phyloP scores from a whole-genome alignment of 2,888 invertebrate genomes.

The Dicyrtoma fusca region DNA sequence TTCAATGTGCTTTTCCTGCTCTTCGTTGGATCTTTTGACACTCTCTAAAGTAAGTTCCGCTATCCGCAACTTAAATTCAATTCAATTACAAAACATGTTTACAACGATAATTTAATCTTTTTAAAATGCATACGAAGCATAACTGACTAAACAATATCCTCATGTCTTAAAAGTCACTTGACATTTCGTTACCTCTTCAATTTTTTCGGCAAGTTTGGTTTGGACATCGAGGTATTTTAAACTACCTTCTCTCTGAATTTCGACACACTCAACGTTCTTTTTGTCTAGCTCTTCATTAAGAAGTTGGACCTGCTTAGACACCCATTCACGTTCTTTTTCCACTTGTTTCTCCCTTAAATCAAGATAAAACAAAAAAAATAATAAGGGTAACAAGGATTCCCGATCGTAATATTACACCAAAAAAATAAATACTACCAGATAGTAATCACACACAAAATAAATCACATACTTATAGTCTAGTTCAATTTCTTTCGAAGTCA shows the following conservation, averaged over 20 bases:
- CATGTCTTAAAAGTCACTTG: neutral
- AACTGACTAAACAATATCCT: neutral
- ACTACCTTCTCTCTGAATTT: constrained; percentile 74
- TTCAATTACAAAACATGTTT: neutral
- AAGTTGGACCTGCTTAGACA: constrained; percentile 77
- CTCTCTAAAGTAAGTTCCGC: constrained; percentile 71
- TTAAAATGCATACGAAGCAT: neutral
- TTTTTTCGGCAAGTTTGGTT: constrained; percentile 75
- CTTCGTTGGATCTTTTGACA: constrained; percentile 71
- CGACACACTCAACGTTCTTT: constrained; percentile 76
- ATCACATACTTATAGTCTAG: constrained; percentile 70
- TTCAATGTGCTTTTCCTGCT: constrained; percentile 70
- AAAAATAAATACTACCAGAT: constrained; percentile 5
- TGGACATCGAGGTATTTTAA: constrained; percentile 70
- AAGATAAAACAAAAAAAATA: neutral
- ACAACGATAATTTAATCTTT: too few relatives aligned
- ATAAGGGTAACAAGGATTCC: neutral
- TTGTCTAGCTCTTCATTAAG: constrained; percentile 78
- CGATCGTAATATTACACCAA: neutral
- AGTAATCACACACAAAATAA: neutral
- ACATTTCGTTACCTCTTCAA: constrained; percentile 67
- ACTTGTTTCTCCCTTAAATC: constrained; percentile 71
- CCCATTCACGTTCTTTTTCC: constrained; percentile 76
- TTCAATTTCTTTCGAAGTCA: constrained; percentile 76
- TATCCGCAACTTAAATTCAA: constrained; percentile 64